Evolutionary conservation across 2,888 invertebrate species (phyloP).

Genomic region (Drosophila nr. medialis): DNA sequence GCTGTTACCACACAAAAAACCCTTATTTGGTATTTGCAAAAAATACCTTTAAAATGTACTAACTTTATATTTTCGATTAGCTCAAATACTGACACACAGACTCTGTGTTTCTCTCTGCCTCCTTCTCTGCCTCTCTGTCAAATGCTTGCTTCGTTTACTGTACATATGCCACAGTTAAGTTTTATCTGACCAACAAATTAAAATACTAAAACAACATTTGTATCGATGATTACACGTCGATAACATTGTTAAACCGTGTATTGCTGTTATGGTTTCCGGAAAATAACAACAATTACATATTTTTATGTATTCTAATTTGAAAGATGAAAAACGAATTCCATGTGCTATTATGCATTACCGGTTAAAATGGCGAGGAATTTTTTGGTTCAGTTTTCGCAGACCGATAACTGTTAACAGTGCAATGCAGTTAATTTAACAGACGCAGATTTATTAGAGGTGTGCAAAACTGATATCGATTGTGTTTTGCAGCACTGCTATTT

Average conservation of each 20-base stretch:
- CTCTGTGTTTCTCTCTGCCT: background rate
- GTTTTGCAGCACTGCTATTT: conserved; percentile 24
- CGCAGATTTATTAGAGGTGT: conserved; percentile 19
- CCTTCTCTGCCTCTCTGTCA: background rate
- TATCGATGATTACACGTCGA: background rate
- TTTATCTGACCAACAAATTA: background rate
- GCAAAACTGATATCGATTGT: conserved; percentile 29
- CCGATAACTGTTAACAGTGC: conserved; percentile 18
- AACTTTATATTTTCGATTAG: conserved; percentile 1
- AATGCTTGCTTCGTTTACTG: background rate
- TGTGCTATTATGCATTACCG: too few species aligned
- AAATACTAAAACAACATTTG: background rate
- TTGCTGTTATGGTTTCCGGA: background rate
- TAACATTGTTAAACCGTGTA: too few species aligned
- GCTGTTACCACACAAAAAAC: conserved; percentile 9
- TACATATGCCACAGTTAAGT: background rate
- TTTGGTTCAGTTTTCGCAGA: background rate
- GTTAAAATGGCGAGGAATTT: background rate
- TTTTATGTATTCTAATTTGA: background rate
- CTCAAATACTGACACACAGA: background rate
- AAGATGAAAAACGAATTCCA: background rate
- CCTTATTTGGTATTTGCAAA: conserved; percentile 37
- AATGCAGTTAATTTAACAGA: conserved; percentile 3
- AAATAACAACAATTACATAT: background rate
- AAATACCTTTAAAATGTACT: conserved; percentile 25